Evolutionary conservation across 2,888 invertebrate species (phyloP), one percentile per base, ranked within the genome.

Genomic region (Apamea monoglypha): DNA sequence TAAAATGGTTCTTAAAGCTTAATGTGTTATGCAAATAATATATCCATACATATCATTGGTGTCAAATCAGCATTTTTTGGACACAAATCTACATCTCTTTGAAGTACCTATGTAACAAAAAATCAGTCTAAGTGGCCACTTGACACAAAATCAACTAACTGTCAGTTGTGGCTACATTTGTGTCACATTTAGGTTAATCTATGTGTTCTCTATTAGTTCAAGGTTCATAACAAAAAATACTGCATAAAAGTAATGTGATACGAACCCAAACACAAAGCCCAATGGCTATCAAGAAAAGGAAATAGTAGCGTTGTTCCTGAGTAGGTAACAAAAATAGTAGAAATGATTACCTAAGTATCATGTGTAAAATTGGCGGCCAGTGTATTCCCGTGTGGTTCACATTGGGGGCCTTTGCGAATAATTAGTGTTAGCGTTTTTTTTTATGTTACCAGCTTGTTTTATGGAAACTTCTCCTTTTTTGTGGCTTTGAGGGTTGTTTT

Each of bases 181-280:
- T 63, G 32, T 44, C 40, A 12, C 50, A 44, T 50, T n/a, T 14
- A 44, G 16, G 59, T 77, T 29, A 32, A 79, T 53, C 63, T 71
- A 50, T 67, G 50, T 61, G 50, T 67, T 81, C 29, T 16, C n/a
- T 18, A 21, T 5, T 44, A 32, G n/a, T 53, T 81, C 50, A 61
- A 53, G 50, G 50, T 21, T 44, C 80, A 25, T 61, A 61, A 75
- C n/a, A 61, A 71, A 21, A 40, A 47, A 61, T 16, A 74, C 32
- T 74, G 5, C 2, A 73, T n/a, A 32, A 66, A 50, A 67, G 74
- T 53, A 68, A 81, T 47, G 0, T 68, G 81, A 81, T 56, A 29
- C 74, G 61, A 74, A 81, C 50, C n/a, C 32, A 80, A 74, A 74
- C 50, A 80, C n/a, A 47, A n/a, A n/a, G 8, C 32, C 32, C 59